Percentiles rank a stretch among this genome's conserved stretches.
phyloP scores from a whole-genome alignment of 2,888 invertebrate genomes.

The Tridacna crocea region DNA sequence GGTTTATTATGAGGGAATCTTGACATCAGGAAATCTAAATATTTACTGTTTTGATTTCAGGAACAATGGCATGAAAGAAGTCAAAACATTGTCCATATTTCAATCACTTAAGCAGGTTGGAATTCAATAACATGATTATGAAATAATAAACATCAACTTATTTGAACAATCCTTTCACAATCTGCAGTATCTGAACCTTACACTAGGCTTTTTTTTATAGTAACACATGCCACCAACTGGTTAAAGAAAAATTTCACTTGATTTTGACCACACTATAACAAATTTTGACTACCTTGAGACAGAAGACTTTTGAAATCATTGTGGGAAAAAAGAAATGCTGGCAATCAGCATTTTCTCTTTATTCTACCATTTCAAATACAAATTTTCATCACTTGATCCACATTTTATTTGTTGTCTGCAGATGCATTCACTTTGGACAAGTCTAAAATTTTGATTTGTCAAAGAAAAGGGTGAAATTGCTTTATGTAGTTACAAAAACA shows the following conservation, averaged over 20 bases:
- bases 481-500: too few relatives aligned
- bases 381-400: too few relatives aligned
- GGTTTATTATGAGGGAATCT: not conserved
- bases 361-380: not conserved
- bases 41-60: constrained; percentile 9
- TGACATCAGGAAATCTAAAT: not conserved
- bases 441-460: not conserved
- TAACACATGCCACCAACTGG: too few relatives aligned
- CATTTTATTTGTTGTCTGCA: not conserved
- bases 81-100: constrained; percentile 21
- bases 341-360: not conserved
- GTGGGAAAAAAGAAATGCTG: not conserved
- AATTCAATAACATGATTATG: constrained; percentile 16
- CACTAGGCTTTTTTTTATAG: too few relatives aligned
- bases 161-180: constrained; percentile 6
- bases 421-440: not conserved
- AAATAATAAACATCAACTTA: constrained; percentile 11
- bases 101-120: constrained; percentile 15
- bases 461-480: too few relatives aligned
- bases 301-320: constrained; percentile 4
- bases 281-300: not conserved
- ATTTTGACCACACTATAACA: not conserved
- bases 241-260: too few relatives aligned
- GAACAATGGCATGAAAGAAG: constrained; percentile 17
- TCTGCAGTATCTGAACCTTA: not conserved